Evolutionary conservation across 2,113 vertebrate genomes (phyloP).

Genomic region (Dolichallabes microphthalmus): DNA sequence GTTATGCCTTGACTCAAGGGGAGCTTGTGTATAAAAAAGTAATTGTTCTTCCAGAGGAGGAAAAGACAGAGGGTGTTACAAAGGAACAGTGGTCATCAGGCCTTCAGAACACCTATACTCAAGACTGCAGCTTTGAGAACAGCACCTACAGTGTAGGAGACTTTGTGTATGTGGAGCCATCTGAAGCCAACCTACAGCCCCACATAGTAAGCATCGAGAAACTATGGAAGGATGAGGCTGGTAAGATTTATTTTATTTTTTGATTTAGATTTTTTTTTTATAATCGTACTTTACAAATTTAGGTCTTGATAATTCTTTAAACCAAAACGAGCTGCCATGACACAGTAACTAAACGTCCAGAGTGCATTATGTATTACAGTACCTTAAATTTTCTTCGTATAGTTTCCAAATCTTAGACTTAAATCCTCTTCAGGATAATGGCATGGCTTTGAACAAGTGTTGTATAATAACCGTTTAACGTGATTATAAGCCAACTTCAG

Average conservation of each 20-base stretch:
- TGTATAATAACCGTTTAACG: background rate
- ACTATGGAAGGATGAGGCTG: constrained; percentile 91
- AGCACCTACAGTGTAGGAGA: constrained; percentile 92
- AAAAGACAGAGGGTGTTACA: constrained; percentile 81
- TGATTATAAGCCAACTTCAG: background rate
- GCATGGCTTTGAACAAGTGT: background rate
- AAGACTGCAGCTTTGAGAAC: constrained; percentile 93
- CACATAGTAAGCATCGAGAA: constrained; percentile 96
- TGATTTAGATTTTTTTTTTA: background rate
- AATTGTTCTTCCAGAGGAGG: constrained; percentile 72
- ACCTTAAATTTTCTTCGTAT: background rate
- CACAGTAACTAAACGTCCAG: too few species aligned
- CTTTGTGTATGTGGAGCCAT: constrained; percentile 91
- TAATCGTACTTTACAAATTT: background rate
- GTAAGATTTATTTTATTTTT: constrained; percentile 59
- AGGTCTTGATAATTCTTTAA: background rate
- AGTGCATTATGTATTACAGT: background rate
- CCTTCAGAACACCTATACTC: constrained; percentile 83
- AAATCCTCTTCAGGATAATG: background rate
- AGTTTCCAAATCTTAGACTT: background rate
- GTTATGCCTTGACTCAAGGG: background rate
- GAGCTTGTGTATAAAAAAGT: background rate
- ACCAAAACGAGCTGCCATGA: background rate
- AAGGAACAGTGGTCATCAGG: constrained; percentile 78
- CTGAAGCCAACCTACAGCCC: constrained; percentile 85